Evolutionary conservation across 2,797 vertebrate species (phyloP), one percentile per base, ranked within the genome.

Genomic region (Etheostoma perlongum): DNA sequence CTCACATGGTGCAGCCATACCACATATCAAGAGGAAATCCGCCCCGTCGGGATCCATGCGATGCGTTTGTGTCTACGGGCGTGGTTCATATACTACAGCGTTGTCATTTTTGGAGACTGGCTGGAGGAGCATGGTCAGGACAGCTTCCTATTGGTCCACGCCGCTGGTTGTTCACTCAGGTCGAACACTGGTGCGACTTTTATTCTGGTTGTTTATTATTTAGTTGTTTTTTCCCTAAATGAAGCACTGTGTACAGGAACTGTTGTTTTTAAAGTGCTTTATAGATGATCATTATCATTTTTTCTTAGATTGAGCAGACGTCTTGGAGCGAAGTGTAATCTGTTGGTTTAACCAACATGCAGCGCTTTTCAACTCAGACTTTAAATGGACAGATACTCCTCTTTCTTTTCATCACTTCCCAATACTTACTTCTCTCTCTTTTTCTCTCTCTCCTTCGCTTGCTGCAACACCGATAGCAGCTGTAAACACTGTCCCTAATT

Each of bases 391-490:
- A 44, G 58, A 52, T 61, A 42, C 60, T 0, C 44, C 47, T 57
- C 25, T 27, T 55, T 48, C 59, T 67, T 42, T 42, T 13, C 11
- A 42, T 42, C 40, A 13, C 40, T 42, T 42, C 40, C 40, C 12
- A 42, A 42, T 42, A 13, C 40, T 42, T 67, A 54, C 72, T 58
- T 49, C 40, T 57, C 25, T 27, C 30, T 60, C 61, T 33, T 52
- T 67, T 67, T 62, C 60, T 60, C 63, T 47, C 62, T 55, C 49
- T 47, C 63, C n/a, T n/a, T n/a, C n/a, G n/a, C n/a, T n/a, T 63
- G 78, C 82, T 65, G 83, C 33, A 7, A 74, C 33, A 0, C 47
- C 14, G 78, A 83, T 79, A 83, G 79, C 76, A 55, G 74, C 73
- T 74, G 58, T 59, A 63, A 75, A 68, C 60, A 19, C 59, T 54